Conservation (phyloP, 2,797 vertebrate species). For the Smutsia temminckii region DNA sequence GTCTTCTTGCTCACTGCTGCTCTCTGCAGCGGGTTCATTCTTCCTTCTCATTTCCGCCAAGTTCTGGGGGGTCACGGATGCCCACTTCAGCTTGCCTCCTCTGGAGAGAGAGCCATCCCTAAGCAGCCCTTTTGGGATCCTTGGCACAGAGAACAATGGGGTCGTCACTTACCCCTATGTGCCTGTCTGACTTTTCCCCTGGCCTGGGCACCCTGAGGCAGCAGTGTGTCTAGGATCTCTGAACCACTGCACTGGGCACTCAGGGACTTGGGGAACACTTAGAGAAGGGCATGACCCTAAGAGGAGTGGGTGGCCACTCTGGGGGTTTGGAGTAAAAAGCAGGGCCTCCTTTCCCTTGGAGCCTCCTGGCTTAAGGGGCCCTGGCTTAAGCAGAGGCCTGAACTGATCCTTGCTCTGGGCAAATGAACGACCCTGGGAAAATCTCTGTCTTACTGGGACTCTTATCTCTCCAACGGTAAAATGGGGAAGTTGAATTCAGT, state of each 20-base stretch:
- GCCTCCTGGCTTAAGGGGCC: background rate
- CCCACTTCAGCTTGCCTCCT: background rate
- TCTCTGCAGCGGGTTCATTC: background rate
- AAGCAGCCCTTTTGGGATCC: background rate
- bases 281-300: background rate
- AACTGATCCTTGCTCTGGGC: background rate
- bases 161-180: background rate
- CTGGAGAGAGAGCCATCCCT: background rate
- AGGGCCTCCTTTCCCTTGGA: background rate
- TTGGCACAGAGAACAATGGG: background rate
- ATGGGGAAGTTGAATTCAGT: background rate
- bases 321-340: background rate
- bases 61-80: background rate
- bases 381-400: background rate
- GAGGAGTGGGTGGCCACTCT: background rate
- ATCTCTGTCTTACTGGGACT: background rate
- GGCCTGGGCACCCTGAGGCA: background rate
- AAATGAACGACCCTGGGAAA: background rate
- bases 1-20: background rate
- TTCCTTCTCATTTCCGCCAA: background rate
- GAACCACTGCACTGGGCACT: background rate
- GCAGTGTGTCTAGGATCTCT: background rate
- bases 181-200: background rate
- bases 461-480: background rate
- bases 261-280: background rate